Conservation (phyloP, 2,888 invertebrate species). For the Macroteleia sp. region DNA sequence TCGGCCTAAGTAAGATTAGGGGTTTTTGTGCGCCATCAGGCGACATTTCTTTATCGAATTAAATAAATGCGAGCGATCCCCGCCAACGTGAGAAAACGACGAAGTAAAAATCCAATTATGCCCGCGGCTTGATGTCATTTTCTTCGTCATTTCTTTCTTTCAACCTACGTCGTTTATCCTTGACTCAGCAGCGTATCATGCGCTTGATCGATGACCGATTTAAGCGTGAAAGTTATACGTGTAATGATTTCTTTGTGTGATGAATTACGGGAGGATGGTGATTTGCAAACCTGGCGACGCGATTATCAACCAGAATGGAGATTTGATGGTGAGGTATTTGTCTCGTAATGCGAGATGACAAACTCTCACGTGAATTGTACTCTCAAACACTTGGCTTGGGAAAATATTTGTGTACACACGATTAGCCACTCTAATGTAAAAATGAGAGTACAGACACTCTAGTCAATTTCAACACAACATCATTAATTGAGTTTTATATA, state of each 20-base stretch:
- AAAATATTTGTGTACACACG: no score
- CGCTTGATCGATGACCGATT: constrained; percentile 66
- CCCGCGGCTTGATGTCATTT: no score
- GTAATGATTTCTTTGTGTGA: constrained; percentile 53
- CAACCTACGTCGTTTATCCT: constrained; percentile 7
- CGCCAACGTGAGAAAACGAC: constrained; percentile 37
- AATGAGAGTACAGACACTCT: no score
- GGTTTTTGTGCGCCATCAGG: constrained; percentile 15
- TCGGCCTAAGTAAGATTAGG: constrained; percentile 32
- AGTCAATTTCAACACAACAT: no score
- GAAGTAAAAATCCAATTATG: constrained; percentile 54
- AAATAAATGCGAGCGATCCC: constrained; percentile 11
- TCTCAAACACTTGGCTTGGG: background rate
- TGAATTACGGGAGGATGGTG: constrained; percentile 55
- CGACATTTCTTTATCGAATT: constrained; percentile 44
- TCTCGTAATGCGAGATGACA: constrained; percentile 30
- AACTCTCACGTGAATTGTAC: constrained; percentile 13
- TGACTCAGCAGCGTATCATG: constrained; percentile 35
- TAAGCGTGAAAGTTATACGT: constrained; percentile 64
- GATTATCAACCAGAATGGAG: constrained; percentile 39
- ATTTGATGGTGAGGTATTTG: constrained; percentile 26
- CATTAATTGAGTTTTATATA: no score
- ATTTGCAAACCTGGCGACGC: constrained; percentile 46
- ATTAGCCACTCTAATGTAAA: no score
- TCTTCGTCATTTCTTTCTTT: constrained; percentile 24